A percentile compares a stretch with the other conserved stretches of the same genome.
phyloP scores from a whole-genome alignment of 2,888 invertebrate genomes.

The Drosophila imparisetae region DNA sequence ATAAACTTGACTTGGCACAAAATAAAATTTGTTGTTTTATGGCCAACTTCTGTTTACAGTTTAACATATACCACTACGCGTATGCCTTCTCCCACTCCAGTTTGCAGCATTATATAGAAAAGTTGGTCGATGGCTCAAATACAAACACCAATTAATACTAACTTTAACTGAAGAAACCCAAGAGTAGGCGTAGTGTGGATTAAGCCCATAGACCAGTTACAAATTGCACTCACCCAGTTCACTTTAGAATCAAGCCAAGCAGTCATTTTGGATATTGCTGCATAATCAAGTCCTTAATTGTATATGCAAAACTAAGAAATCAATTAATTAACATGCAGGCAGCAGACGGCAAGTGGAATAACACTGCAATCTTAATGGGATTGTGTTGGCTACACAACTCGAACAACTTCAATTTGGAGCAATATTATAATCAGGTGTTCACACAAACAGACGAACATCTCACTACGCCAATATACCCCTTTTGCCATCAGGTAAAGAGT shows the following conservation, averaged over 20 bases:
- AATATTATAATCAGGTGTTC: not conserved
- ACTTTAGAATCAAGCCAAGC: not conserved
- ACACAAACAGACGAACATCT: not conserved
- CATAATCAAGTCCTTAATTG: not conserved
- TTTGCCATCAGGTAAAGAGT: not conserved
- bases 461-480: not conserved
- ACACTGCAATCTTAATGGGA: not conserved
- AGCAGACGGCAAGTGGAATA: not conserved
- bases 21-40: not conserved
- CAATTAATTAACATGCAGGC: not conserved
- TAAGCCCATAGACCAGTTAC: not conserved
- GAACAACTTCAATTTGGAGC: no score
- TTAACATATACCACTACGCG: not conserved
- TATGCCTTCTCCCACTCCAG: not conserved
- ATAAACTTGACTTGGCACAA: slow-evolving; percentile 11
- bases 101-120: not conserved
- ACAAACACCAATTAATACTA: not conserved
- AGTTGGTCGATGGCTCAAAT: not conserved
- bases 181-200: not conserved
- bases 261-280: not conserved
- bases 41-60: not conserved
- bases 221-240: not conserved
- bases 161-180: not conserved
- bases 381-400: not conserved
- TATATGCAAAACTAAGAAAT: not conserved